Evolutionary conservation across 2,797 vertebrate genomes (phyloP).

Genomic region (Melanotaenia maccullochi): DNA sequence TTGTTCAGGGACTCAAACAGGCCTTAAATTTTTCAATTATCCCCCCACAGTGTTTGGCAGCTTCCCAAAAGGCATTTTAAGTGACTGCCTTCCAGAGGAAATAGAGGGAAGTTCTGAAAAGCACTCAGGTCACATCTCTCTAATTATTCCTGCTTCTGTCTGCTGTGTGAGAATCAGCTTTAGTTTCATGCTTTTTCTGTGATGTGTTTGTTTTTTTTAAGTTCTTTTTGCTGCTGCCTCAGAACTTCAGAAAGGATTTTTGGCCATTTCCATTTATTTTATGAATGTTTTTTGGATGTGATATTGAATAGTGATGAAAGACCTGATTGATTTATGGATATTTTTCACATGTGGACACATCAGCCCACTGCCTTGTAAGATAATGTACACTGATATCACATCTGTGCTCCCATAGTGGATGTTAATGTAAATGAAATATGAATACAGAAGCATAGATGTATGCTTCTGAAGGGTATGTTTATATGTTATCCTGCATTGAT

Average conservation of each 20-base stretch:
- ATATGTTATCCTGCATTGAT: background rate
- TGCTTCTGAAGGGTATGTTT: background rate
- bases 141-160: conserved; percentile 56
- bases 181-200: conserved; percentile 8
- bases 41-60: conserved; percentile 70
- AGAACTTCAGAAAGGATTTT: conserved; percentile 7
- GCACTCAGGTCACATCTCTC: conserved; percentile 58
- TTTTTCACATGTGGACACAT: too few species aligned
- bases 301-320: background rate
- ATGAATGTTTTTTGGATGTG: background rate
- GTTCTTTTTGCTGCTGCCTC: conserved; percentile 32
- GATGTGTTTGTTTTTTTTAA: conserved; percentile 23
- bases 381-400: too few species aligned
- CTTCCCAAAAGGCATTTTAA: conserved; percentile 68
- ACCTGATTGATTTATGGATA: background rate
- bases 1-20: conserved; percentile 59
- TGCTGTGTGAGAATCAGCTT: conserved; percentile 35
- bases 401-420: too few species aligned
- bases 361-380: too few species aligned
- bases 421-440: too few species aligned
- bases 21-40: conserved; percentile 71
- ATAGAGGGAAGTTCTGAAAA: conserved; percentile 61
- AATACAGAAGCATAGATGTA: too few species aligned
- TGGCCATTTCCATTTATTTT: background rate
- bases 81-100: conserved; percentile 66